Base-by-base conservation (phyloP, 2,888 invertebrate species). In the Spialia ferax region DNA sequence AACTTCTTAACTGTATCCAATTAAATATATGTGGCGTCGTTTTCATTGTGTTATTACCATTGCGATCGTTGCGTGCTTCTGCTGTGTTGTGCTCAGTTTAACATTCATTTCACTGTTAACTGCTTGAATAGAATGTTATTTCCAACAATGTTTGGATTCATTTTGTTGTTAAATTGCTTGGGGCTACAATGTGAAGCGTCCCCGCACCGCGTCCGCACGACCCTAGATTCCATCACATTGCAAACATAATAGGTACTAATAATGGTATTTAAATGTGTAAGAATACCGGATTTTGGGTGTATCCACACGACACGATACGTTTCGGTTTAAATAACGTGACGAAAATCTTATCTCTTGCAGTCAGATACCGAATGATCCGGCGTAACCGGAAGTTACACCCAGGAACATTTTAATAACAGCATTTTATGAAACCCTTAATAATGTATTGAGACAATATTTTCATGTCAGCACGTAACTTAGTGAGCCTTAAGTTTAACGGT, bases 161-260 rank as follows among this genome's bases (percentile, higher is more conserved):
- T 63, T 23, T 52, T 63, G 32, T 56, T 32, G 35, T 54, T 42
- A 60, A n/a, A 6, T 57, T 29, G 65, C 65, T 66, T 66, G 59
- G 65, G 65, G 29, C 52, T 50, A 50, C 48, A 54, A 50, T 50
- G 38, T 59, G 38, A 26, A 35, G 23, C 52, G 59, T 54, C 50
- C 55, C 50, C 59, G 65, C 64, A 64, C 64, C 35, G 57, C 64
- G 64, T 45, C 57, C 64, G 57, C 64, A 57, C 64, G 48, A 29
- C 50, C 64, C 64, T 64, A 64, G 64, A 50, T 6, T 32, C 56
- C 63, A 63, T 63, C 63, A 63, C 63, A 29, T 54, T 63, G 63
- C 63, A 63, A 63, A 63, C 23, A 32, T 32, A 32, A 63, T 63
- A 63, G 63, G 45, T 45, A 29, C 45, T 62, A 54, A 52, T 63